Conservation (phyloP, 2,113 vertebrate species). For the Charina bottae region DNA sequence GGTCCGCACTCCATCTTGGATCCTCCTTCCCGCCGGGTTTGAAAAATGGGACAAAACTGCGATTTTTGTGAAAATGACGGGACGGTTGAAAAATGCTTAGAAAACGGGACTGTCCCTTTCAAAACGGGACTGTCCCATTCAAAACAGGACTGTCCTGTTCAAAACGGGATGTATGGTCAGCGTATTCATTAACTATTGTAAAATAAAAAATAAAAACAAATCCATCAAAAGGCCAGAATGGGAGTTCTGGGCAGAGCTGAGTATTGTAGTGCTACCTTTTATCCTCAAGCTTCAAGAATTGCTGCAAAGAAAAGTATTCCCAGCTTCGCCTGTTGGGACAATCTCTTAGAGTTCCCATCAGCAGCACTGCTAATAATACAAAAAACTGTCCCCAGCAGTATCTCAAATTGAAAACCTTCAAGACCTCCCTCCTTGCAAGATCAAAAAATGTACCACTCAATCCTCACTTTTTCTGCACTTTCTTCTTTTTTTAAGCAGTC, state of each 20-base stretch:
- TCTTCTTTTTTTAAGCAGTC: neutral
- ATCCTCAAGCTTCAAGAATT: neutral
- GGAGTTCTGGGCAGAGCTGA: neutral
- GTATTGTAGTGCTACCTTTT: neutral
- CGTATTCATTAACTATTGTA: constrained; percentile 30
- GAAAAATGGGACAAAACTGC: no score
- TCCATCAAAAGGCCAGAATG: neutral
- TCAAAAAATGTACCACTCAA: neutral
- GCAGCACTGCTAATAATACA: neutral
- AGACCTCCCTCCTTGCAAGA: neutral
- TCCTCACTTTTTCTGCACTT: neutral
- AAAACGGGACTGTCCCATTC: no score
- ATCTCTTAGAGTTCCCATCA: neutral
- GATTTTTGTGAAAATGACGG: no score
- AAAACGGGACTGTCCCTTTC: no score
- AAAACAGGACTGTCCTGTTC: no score
- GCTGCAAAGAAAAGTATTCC: neutral
- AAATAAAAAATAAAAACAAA: constrained; percentile 9
- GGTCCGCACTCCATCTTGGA: no score
- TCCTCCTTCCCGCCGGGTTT: no score
- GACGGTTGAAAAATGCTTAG: no score
- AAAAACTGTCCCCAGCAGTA: neutral
- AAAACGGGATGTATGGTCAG: no score
- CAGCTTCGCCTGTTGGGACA: neutral
- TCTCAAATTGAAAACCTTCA: neutral